Conservation (phyloP, 2,888 invertebrate species). For the Tinea trinotella region DNA sequence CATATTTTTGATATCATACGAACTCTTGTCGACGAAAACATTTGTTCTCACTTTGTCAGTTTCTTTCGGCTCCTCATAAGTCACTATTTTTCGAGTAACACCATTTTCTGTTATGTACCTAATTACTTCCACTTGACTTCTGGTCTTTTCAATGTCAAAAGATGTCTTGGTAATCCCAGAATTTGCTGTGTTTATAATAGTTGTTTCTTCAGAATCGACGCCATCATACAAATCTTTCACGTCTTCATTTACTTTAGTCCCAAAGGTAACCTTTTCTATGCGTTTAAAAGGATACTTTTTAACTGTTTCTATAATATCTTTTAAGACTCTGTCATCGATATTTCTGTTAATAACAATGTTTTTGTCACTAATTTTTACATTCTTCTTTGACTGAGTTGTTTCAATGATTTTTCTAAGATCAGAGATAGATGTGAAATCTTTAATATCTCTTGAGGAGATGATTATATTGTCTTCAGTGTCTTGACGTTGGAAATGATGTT, state of each 20-base stretch:
- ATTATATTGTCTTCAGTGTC: conserved; percentile 66
- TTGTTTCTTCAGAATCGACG: conserved; percentile 53
- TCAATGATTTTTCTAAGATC: conserved; percentile 62
- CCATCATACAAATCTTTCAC: conserved; percentile 70
- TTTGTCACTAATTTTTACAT: conserved; percentile 59
- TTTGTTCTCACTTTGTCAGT: conserved; percentile 65
- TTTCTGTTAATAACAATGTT: conserved; percentile 63
- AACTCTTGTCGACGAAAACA: conserved; percentile 66
- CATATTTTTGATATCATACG: conserved; percentile 66
- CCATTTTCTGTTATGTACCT: conserved; percentile 64
- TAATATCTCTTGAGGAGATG: conserved; percentile 60
- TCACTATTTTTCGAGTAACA: conserved; percentile 59
- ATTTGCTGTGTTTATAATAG: conserved; percentile 44
- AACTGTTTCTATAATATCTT: conserved; percentile 64
- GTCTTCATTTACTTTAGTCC: conserved; percentile 72
- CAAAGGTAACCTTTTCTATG: conserved; percentile 67
- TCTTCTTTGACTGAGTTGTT: conserved; percentile 53
- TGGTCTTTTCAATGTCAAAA: conserved; percentile 60
- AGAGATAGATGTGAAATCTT: conserved; percentile 64
- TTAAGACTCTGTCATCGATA: conserved; percentile 56
- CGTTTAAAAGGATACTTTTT: conserved; percentile 65
- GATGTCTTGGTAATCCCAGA: conserved; percentile 56
- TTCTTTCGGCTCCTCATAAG: conserved; percentile 65
- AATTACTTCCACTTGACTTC: conserved; percentile 65
- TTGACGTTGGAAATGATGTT: conserved; percentile 58